Evolutionary conservation across 2,888 invertebrate species (phyloP), one percentile per base, ranked within the genome.

Genomic region (Villa cingulata): DNA sequence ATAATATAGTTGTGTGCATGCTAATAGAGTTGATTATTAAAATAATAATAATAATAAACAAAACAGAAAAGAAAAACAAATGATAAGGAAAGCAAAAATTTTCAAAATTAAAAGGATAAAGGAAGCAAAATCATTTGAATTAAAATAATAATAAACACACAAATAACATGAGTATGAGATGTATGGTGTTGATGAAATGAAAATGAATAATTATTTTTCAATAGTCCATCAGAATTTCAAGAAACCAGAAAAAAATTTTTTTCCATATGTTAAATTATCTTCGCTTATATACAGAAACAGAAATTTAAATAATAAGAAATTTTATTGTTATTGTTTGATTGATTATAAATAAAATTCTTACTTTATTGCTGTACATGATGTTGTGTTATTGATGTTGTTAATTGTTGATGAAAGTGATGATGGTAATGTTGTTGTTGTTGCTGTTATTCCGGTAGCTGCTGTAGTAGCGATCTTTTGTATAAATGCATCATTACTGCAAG

Each of bases 401-500:
- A n/a, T 53, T 49, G 18, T 39, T 41, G 41, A 39, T 32, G n/a
- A n/a, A n/a, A 5, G 34, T 49, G 17, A 34, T 41, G 41, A 39
- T 17, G 7, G 36, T 16, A 16, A 4, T 42, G 48, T 27, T 34
- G 50, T 41, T 42, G 45, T 51, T 23, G n/a, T n/a, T n/a, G n/a
- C n/a, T 48, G 53, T 49, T 14, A 48, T 37, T 37, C 51, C 38
- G 34, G 51, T 46, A 43, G 49, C 48, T 18, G 54, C 53, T 16
- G 53, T 49, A 19, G 52, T 65, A 46, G 66, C 62, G 48, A 66
- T 64, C 57, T 67, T 67, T 50, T 63, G 61, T 54, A 65, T 63
- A 46, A 69, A 69, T 46, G 65, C 67, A 56, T 69, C 69, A 54
- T 69, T 68, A 55, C 68, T 68, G 58, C 69, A 68, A 45, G 68